phyloP scores from a whole-genome alignment of 2,888 invertebrate species.

The Podabrus alpinus region DNA sequence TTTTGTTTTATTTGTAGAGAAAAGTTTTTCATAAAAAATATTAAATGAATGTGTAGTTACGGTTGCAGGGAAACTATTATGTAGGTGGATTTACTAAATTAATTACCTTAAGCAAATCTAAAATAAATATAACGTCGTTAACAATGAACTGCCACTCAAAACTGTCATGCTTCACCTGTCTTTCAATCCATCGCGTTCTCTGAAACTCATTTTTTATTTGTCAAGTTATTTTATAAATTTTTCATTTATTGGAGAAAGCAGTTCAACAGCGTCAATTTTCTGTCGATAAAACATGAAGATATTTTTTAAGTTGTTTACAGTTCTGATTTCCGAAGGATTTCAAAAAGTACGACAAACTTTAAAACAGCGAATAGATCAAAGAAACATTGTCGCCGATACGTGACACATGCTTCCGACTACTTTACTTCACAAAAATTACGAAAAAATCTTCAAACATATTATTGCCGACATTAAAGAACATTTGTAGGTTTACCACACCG shows the following conservation, averaged over 20 bases:
- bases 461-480: too few species aligned
- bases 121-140: not conserved
- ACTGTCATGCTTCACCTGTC: conserved; percentile 9
- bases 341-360: not conserved
- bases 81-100: not conserved
- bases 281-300: not conserved
- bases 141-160: conserved; percentile 9
- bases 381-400: not conserved
- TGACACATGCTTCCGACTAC: not conserved
- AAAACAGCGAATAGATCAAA: not conserved
- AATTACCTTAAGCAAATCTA: not conserved
- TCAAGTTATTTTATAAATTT: conserved; percentile 11
- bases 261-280: not conserved
- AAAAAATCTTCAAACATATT: too few species aligned
- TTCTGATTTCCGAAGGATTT: not conserved
- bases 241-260: not conserved
- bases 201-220: conserved; percentile 11
- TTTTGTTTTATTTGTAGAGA: not conserved
- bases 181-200: conserved; percentile 7
- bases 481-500: too few species aligned
- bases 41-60: not conserved
- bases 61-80: not conserved
- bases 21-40: not conserved
- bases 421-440: not conserved
- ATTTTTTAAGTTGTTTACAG: not conserved